Conservation (phyloP, 2,888 invertebrate genomes). For the Platypus cylindrus region DNA sequence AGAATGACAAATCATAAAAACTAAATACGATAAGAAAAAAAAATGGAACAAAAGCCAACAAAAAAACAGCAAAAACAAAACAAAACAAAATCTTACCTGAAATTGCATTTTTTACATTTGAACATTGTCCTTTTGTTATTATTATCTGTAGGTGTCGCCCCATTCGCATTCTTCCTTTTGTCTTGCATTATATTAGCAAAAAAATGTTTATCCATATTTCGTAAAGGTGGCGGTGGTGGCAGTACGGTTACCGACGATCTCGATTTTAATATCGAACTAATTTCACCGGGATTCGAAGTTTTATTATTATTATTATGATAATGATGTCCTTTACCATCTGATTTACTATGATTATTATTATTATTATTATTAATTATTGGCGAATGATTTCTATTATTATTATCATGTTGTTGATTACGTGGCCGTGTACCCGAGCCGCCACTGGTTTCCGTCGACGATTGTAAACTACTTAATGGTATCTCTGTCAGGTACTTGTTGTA, state of each 20-base stretch:
- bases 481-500: conserved; percentile 80
- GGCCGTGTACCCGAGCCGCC: conserved; percentile 34
- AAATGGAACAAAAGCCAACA: too few species aligned
- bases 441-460: conserved; percentile 30
- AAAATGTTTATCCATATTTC: conserved; percentile 44
- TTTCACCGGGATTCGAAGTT: conserved; percentile 24
- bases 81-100: conserved; percentile 47
- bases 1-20: too few species aligned
- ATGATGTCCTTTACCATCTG: too few species aligned
- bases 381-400: conserved; percentile 24
- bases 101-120: conserved; percentile 86
- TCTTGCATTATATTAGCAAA: conserved; percentile 29
- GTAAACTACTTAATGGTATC: conserved; percentile 30
- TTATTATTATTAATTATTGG: too few species aligned
- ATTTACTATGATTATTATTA: too few species aligned
- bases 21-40: too few species aligned
- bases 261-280: conserved; percentile 24
- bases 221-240: conserved; percentile 42
- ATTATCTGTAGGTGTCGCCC: too few species aligned
- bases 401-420: too few species aligned
- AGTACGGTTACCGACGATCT: too few species aligned
- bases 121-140: conserved; percentile 63
- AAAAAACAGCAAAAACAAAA: too few species aligned
- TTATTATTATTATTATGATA: conserved; percentile 19
- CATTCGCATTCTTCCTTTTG: conserved; percentile 34